Percentiles rank a stretch among this genome's conserved stretches.
Conservation (phyloP, 2,797 vertebrate species). For the Menidia menidia region DNA sequence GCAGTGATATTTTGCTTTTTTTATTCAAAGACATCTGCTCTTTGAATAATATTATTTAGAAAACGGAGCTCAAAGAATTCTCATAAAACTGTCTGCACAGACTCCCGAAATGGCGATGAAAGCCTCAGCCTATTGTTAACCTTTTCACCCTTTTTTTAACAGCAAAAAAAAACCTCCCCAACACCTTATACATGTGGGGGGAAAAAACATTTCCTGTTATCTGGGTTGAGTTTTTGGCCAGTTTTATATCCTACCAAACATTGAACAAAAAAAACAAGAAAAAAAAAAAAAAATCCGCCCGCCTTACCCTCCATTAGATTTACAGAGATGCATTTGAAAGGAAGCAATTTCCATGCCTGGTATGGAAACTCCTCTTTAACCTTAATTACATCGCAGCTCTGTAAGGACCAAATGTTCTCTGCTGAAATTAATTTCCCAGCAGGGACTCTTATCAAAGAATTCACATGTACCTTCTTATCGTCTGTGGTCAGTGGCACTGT, state of each 20-base stretch:
- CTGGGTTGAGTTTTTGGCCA: constrained; percentile 12
- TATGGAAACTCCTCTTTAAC: constrained; percentile 67
- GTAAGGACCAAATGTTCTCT: constrained; percentile 56
- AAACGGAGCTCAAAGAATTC: constrained; percentile 14
- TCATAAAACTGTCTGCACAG: constrained; percentile 5
- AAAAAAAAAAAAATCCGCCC: not conserved
- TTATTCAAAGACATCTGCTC: constrained; percentile 7
- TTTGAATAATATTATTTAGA: constrained; percentile 6
- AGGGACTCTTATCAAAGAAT: constrained; percentile 64
- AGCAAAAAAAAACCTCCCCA: too few relatives aligned
- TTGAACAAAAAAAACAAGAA: constrained; percentile 11
- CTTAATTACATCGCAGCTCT: constrained; percentile 63
- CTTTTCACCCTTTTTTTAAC: constrained; percentile 4
- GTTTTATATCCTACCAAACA: constrained; percentile 9
- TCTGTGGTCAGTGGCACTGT: constrained; percentile 50
- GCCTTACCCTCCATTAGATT: constrained; percentile 33
- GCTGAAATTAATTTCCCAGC: constrained; percentile 70
- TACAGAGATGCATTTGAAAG: constrained; percentile 56
- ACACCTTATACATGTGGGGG: not conserved
- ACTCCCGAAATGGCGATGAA: constrained; percentile 24
- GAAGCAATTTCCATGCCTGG: constrained; percentile 50
- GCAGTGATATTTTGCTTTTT: constrained; percentile 9
- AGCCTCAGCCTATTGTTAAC: not conserved
- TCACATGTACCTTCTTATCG: constrained; percentile 62
- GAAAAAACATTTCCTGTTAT: constrained; percentile 13